phyloP scores from a whole-genome alignment of 2,888 invertebrate genomes.

The Gymnoscelis rufifasciata region DNA sequence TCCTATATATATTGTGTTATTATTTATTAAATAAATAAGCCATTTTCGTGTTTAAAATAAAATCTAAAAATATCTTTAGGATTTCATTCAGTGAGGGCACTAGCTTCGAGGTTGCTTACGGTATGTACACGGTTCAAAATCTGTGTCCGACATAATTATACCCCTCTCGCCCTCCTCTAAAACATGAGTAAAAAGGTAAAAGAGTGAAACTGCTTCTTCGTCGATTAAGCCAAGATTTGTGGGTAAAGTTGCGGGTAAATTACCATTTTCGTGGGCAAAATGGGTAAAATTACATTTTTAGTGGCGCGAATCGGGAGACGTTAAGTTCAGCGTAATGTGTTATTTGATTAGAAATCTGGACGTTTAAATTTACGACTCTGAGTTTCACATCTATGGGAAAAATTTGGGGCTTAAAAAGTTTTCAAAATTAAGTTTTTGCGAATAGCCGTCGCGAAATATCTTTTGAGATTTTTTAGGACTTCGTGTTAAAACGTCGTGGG shows the following conservation, averaged over 20 bases:
- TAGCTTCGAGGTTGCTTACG: conserved; percentile 1
- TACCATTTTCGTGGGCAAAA: conserved; percentile 29
- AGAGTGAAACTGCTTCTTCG: conserved; percentile 34
- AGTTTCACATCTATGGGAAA: neutral
- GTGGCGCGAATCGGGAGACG: conserved; percentile 21
- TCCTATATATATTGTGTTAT: too few relatives aligned
- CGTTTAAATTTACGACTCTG: conserved; percentile 15
- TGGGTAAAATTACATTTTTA: conserved; percentile 23
- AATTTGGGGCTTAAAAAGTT: too few relatives aligned
- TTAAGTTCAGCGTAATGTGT: conserved; percentile 20
- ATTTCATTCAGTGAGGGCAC: too few relatives aligned
- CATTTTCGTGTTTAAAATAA: too few relatives aligned
- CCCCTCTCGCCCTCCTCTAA: conserved; percentile 7
- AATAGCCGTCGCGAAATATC: too few relatives aligned
- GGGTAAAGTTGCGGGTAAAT: conserved; percentile 42
- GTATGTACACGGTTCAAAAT: neutral
- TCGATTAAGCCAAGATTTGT: conserved; percentile 60
- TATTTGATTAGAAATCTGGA: conserved; percentile 21
- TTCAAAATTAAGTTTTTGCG: too few relatives aligned
- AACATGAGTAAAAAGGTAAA: conserved; percentile 32
- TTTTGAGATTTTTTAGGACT: too few relatives aligned
- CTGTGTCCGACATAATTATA: neutral
- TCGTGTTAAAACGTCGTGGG: too few relatives aligned
- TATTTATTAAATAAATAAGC: too few relatives aligned
- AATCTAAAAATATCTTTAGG: too few relatives aligned